phyloP scores from a whole-genome alignment of 1,140 invertebrate genomes.

The Panagrolaimus sp. region DNA sequence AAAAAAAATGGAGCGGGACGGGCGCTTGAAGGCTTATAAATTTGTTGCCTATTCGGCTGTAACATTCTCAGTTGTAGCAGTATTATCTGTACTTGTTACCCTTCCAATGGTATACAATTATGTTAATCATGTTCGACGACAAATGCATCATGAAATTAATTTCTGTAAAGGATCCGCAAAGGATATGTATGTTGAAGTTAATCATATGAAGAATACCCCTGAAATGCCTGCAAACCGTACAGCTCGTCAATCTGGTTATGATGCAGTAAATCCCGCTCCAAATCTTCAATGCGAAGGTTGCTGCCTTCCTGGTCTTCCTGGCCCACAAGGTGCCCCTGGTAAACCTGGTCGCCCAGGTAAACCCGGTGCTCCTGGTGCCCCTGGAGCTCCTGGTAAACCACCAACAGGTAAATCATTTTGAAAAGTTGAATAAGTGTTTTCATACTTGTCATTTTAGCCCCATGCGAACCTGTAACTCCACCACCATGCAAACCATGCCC shows the following conservation, averaged over 20 bases:
- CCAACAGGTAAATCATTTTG: neutral
- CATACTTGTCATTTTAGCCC: too few relatives aligned
- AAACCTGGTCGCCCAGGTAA: slow-evolving; percentile 35
- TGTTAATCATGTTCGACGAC: slow-evolving; percentile 41
- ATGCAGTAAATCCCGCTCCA: slow-evolving; percentile 42
- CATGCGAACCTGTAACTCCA: slow-evolving; percentile 37
- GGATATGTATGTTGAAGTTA: slow-evolving; percentile 47
- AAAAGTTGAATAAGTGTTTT: neutral
- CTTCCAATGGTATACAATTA: slow-evolving; percentile 51
- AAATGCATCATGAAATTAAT: slow-evolving; percentile 47
- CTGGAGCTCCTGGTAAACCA: slow-evolving; percentile 36
- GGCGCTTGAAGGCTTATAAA: slow-evolving; percentile 45
- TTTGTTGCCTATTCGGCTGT: slow-evolving; percentile 50
- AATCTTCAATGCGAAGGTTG: slow-evolving; percentile 40
- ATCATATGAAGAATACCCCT: slow-evolving; percentile 43
- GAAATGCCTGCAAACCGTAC: slow-evolving; percentile 36
- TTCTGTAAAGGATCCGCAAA: slow-evolving; percentile 52
- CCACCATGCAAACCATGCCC: slow-evolving; percentile 44
- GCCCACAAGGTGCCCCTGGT: slow-evolving; percentile 37
- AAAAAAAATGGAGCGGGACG: slow-evolving; percentile 16
- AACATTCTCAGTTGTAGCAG: slow-evolving; percentile 42
- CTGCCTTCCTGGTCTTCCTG: slow-evolving; percentile 46
- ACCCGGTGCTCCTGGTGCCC: slow-evolving; percentile 37
- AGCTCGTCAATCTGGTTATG: slow-evolving; percentile 45
- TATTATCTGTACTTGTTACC: slow-evolving; percentile 42